Conservation (phyloP, 1,140 invertebrate genomes). For the Anoplophora glabripennis region DNA sequence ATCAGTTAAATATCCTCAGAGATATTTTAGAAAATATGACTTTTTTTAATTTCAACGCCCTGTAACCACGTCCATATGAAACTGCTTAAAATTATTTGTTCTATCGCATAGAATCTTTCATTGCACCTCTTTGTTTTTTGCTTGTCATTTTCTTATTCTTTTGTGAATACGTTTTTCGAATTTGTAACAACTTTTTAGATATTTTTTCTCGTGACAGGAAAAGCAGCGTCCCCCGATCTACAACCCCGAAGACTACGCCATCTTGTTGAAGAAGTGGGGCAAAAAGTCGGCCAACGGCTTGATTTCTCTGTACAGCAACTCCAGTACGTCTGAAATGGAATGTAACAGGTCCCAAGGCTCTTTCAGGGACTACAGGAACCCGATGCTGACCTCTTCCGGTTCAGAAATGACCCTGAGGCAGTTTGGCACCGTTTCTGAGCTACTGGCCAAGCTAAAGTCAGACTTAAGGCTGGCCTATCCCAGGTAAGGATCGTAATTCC, state of each 20-base stretch:
- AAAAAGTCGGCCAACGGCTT: conserved; percentile 54
- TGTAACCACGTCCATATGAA: no score
- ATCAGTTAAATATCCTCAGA: no score
- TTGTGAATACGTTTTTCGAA: neutral
- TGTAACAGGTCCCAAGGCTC: conserved; percentile 32
- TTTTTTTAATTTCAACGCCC: no score
- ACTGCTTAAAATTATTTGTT: no score
- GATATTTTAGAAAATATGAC: no score
- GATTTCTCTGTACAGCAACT: conserved; percentile 34
- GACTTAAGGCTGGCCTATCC: conserved; percentile 83
- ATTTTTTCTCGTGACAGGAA: conserved; percentile 57
- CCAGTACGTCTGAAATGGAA: conserved; percentile 32
- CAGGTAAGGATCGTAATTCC: conserved; percentile 59
- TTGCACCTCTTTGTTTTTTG: no score
- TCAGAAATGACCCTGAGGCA: conserved; percentile 84
- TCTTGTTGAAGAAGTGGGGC: conserved; percentile 73
- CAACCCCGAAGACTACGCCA: conserved; percentile 80
- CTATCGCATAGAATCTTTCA: no score
- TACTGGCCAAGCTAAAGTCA: conserved; percentile 81
- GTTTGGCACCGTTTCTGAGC: conserved; percentile 80
- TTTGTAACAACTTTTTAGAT: conserved; percentile 19
- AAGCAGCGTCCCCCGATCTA: conserved; percentile 81
- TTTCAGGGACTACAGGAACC: conserved; percentile 51
- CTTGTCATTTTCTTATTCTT: no score
- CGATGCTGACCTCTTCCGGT: conserved; percentile 56